Percentiles rank a stretch among this genome's conserved stretches.
These are phyloP conservation scores for Himalopsyche tibetana DNA, from an alignment of 2,888 invertebrate genomes.

Conservation along the genomic window DNA sequence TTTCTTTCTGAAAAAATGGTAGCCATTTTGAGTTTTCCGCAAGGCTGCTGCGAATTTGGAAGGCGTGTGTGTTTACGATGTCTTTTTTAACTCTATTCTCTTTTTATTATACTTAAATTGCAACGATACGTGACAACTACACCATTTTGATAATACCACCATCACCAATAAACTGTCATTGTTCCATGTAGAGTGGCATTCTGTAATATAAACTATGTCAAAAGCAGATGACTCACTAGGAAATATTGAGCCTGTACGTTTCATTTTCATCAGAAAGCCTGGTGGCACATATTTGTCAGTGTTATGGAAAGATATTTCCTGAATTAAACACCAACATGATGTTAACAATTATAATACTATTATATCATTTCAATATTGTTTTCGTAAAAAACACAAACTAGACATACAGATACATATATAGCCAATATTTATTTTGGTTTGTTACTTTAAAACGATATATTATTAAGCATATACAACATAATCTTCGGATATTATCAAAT, in stretches of 20 bases:
- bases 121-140: not conserved
- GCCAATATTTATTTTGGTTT: not conserved
- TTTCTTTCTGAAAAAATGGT: slow-evolving; percentile 58
- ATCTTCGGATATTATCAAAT: no score
- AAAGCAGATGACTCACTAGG: slow-evolving; percentile 55
- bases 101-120: not conserved
- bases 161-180: not conserved
- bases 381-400: not conserved
- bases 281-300: not conserved
- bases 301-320: not conserved
- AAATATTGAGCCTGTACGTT: slow-evolving; percentile 22
- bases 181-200: not conserved
- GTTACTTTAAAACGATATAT: no score
- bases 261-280: slow-evolving; percentile 49
- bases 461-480: no score
- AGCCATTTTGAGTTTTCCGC: slow-evolving; percentile 61
- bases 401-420: not conserved
- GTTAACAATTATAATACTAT: no score
- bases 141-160: not conserved
- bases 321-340: no score
- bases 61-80: slow-evolving; percentile 51
- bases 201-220: slow-evolving; percentile 56
- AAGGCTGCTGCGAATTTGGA: slow-evolving; percentile 50
- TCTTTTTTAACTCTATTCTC: not conserved
- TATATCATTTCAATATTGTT: no score